Percentiles rank a stretch among this genome's conserved stretches.
Evolutionary conservation across 1,140 invertebrate genomes (phyloP).

Genomic region (Pseudachorutes palmiensis): DNA sequence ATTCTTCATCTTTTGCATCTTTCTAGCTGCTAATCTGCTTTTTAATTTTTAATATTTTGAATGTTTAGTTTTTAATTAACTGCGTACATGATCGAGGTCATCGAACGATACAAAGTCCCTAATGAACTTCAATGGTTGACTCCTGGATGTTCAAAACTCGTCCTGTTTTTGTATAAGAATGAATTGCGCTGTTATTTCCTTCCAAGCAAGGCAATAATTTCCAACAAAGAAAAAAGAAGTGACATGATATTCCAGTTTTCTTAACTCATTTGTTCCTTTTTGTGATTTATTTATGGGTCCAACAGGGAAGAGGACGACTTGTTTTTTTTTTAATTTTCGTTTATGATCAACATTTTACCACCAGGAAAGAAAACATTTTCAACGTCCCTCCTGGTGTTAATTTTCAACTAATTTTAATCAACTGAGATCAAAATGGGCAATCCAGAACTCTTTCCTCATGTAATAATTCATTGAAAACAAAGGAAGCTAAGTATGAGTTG

Average conservation of each 20-base stretch:
- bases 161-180: not conserved
- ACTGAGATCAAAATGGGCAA: no score
- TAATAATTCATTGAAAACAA: no score
- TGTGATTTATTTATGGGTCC: not conserved
- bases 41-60: no score
- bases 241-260: slow-evolving; percentile 1
- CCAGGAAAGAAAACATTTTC: no score
- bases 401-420: no score
- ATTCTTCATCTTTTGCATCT: no score
- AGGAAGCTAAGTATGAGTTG: no score
- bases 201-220: not conserved
- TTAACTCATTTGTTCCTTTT: not conserved
- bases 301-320: not conserved
- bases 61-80: no score
- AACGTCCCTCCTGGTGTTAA: no score
- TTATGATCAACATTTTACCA: not conserved
- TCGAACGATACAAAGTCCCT: not conserved
- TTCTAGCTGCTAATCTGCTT: no score
- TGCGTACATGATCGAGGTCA: no score
- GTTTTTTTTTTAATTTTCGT: not conserved
- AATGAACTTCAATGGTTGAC: not conserved
- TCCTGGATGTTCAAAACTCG: not conserved
- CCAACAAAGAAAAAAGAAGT: not conserved
- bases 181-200: not conserved
- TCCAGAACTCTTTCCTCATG: no score